Evolutionary conservation across 2,113 vertebrate species (phyloP).

Genomic region (Gymnocephalus cernua): DNA sequence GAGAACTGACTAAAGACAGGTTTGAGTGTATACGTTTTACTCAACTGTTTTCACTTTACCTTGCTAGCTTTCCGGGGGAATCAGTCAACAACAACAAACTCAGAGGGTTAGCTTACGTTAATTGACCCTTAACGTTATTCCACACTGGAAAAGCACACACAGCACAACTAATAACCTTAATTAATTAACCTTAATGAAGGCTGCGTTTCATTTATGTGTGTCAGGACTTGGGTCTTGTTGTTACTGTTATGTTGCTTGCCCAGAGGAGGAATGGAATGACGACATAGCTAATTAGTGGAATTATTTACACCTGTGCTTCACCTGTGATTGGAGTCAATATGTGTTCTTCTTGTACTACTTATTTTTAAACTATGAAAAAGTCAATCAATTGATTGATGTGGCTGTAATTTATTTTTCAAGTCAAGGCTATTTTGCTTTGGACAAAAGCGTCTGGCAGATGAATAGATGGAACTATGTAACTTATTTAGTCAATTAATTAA

Average conservation of each 20-base stretch:
- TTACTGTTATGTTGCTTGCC: not conserved
- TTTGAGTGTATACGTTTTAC: not conserved
- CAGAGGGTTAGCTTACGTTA: not conserved
- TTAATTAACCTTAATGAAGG: not conserved
- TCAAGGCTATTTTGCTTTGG: too few species aligned
- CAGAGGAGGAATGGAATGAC: not conserved
- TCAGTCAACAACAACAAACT: not conserved
- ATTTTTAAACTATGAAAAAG: too few species aligned
- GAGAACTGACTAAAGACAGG: not conserved
- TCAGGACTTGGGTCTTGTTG: not conserved
- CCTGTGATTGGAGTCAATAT: too few species aligned
- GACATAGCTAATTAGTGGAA: not conserved
- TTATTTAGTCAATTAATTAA: too few species aligned
- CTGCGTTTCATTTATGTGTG: not conserved
- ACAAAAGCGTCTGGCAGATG: too few species aligned
- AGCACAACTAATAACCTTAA: not conserved
- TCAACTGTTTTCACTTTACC: not conserved
- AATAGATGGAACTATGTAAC: too few species aligned
- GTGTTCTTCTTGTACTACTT: too few species aligned
- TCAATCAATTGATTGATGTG: too few species aligned
- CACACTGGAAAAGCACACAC: not conserved
- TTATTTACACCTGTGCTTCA: not conserved
- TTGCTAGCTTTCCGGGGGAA: not conserved
- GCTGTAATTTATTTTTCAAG: too few species aligned
- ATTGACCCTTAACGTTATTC: not conserved